A percentile compares a stretch with the other conserved stretches of the same genome.
Conservation (phyloP, 2,113 vertebrate species). For the Falco punctatus region DNA sequence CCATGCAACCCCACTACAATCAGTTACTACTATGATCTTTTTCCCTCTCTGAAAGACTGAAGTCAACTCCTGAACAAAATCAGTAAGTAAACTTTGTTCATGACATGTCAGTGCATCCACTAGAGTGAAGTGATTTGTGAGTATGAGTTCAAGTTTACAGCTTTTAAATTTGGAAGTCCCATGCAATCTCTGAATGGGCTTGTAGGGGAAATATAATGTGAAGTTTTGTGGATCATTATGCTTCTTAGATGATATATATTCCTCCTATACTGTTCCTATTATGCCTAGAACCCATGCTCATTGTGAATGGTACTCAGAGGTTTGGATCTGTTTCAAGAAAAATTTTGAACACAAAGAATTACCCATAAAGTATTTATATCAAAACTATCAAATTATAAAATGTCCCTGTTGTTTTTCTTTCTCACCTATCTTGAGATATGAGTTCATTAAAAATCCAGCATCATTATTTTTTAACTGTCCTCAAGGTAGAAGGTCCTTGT, state of each 20-base stretch:
- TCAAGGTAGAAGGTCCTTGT: neutral
- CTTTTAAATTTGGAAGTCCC: neutral
- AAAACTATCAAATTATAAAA: neutral
- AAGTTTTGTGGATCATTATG: neutral
- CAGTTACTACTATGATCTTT: neutral
- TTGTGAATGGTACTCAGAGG: neutral
- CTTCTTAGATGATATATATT: neutral
- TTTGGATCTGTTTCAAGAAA: neutral
- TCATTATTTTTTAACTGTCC: neutral
- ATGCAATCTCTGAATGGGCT: neutral
- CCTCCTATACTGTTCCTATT: neutral
- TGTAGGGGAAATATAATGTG: neutral
- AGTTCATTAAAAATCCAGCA: neutral
- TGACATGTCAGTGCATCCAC: neutral
- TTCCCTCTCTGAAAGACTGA: neutral
- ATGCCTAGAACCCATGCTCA: neutral
- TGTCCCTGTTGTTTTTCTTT: neutral
- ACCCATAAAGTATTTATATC: neutral
- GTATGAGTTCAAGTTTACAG: neutral
- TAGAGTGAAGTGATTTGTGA: neutral
- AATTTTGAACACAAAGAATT: neutral
- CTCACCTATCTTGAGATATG: neutral
- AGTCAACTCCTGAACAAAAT: neutral
- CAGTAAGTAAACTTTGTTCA: neutral
- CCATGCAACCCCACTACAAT: neutral